Percentiles rank a stretch among this genome's conserved stretches.
Conservation (phyloP, 2,888 invertebrate species). For the Apodemia mormo region DNA sequence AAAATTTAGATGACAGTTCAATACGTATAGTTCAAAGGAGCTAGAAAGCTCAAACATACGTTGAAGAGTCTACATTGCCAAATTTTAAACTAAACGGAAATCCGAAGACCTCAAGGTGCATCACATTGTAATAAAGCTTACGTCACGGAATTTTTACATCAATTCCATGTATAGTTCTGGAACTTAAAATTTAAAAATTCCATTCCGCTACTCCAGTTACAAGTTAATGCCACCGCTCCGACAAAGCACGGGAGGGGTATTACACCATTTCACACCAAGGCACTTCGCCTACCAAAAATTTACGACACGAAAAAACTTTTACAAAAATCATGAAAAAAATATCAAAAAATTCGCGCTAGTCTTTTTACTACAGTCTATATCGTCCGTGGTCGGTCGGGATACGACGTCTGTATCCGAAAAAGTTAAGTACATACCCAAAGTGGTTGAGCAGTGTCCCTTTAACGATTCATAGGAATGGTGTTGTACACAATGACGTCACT, state of each 20-base stretch:
- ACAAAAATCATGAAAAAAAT: slow-evolving; percentile 27
- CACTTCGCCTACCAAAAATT: slow-evolving; percentile 69
- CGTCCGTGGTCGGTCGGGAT: slow-evolving; percentile 75
- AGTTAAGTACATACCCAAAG: slow-evolving; percentile 44
- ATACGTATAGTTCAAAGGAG: slow-evolving; percentile 7
- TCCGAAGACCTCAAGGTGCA: slow-evolving; percentile 12
- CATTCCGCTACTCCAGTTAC: neutral
- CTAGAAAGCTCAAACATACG: slow-evolving; percentile 25
- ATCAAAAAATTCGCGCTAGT: slow-evolving; percentile 77
- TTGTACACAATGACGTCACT: slow-evolving; percentile 14
- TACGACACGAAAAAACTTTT: slow-evolving; percentile 72
- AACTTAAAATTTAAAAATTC: neutral
- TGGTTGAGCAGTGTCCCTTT: slow-evolving; percentile 24
- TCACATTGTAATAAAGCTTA: neutral
- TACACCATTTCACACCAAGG: slow-evolving; percentile 59
- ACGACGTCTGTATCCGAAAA: slow-evolving; percentile 53
- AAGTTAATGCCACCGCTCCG: slow-evolving; percentile 26
- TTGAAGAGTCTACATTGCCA: slow-evolving; percentile 13
- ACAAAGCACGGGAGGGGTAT: slow-evolving; percentile 45
- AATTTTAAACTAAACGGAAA: slow-evolving; percentile 13
- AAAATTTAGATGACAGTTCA: slow-evolving; percentile 15
- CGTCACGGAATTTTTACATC: neutral
- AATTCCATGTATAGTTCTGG: neutral
- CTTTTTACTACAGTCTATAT: slow-evolving; percentile 78
- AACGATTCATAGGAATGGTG: slow-evolving; percentile 24